Evolutionary conservation across 2,797 vertebrate species (phyloP).

Genomic region (Adelosebastes latens): DNA sequence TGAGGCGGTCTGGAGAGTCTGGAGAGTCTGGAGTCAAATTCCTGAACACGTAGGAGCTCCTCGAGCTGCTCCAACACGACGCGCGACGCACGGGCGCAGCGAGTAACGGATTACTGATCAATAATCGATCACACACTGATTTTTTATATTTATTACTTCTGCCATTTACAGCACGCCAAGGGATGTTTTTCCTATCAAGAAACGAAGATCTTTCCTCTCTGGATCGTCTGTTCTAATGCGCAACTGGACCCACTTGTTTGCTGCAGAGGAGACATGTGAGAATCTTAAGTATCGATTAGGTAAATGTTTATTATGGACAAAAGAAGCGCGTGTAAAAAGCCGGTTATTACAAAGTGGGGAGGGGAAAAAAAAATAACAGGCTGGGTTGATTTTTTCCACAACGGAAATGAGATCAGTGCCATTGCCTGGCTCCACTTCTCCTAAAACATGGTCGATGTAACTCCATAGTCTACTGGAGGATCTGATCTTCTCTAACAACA

Average conservation of each 20-base stretch:
- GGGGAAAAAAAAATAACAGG: not conserved
- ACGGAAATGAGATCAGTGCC: constrained; percentile 78
- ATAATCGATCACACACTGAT: not conserved
- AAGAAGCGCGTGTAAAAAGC: not conserved
- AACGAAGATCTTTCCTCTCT: constrained; percentile 5
- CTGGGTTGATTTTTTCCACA: constrained; percentile 63
- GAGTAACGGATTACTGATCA: constrained; percentile 52
- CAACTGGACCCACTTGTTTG: constrained; percentile 37
- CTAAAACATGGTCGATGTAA: constrained; percentile 62
- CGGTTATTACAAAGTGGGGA: constrained; percentile 14
- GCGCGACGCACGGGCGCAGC: constrained; percentile 57
- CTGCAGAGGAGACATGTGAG: not conserved
- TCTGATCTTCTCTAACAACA: constrained; percentile 9
- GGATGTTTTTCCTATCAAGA: not conserved
- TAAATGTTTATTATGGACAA: constrained; percentile 8
- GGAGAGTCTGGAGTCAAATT: constrained; percentile 78
- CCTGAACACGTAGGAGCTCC: constrained; percentile 78
- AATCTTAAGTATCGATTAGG: not conserved
- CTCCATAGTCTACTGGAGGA: constrained; percentile 6
- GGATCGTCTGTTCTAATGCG: not conserved
- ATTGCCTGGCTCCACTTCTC: constrained; percentile 41
- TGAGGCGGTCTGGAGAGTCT: constrained; percentile 55
- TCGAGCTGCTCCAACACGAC: constrained; percentile 47
- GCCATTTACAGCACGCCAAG: not conserved
- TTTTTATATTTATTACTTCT: not conserved